Percentiles rank a stretch among this genome's conserved stretches.
Conservation (phyloP, 2,888 invertebrate genomes). For the Hololepta plana region DNA sequence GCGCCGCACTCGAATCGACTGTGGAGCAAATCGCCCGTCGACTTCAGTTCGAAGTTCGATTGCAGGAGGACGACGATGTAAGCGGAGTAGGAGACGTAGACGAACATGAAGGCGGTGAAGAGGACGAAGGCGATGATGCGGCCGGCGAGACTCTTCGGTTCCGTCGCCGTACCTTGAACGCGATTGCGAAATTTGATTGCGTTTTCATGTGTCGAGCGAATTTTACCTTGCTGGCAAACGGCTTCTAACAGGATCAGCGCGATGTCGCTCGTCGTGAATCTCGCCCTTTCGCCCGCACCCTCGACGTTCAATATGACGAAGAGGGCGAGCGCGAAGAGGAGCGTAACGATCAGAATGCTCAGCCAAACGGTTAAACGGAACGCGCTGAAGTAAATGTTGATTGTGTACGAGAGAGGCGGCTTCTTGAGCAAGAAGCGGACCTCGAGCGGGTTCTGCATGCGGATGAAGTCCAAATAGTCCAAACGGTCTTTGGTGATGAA, state of each 20-base stretch:
- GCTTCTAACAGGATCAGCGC: constrained; percentile 28
- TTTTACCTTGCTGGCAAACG: constrained; percentile 30
- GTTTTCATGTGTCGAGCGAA: constrained; percentile 1
- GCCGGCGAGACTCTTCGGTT: constrained; percentile 22
- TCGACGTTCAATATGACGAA: constrained; percentile 17
- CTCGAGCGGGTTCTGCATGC: constrained; percentile 11
- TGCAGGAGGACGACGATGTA: constrained; percentile 32
- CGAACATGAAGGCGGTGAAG: constrained; percentile 26
- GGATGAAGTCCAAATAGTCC: constrained; percentile 12
- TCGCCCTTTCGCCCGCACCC: constrained; percentile 16
- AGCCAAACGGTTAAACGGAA: constrained; percentile 28
- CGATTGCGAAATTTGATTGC: neutral
- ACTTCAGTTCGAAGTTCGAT: constrained; percentile 26
- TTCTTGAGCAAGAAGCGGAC: constrained; percentile 26
- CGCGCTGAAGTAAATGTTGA: constrained; percentile 29
- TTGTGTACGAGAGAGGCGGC: constrained; percentile 28
- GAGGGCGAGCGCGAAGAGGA: constrained; percentile 17
- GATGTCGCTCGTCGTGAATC: constrained; percentile 21
- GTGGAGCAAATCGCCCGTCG: constrained; percentile 22
- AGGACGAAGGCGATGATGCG: constrained; percentile 26
- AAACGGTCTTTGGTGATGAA: constrained; percentile 12
- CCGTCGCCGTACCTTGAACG: constrained; percentile 22
- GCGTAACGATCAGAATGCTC: constrained; percentile 17
- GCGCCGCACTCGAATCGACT: constrained; percentile 27
- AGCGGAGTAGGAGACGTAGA: constrained; percentile 32